phyloP scores from a whole-genome alignment of 2,888 invertebrate species.

The Lasioglossum calceatum region DNA sequence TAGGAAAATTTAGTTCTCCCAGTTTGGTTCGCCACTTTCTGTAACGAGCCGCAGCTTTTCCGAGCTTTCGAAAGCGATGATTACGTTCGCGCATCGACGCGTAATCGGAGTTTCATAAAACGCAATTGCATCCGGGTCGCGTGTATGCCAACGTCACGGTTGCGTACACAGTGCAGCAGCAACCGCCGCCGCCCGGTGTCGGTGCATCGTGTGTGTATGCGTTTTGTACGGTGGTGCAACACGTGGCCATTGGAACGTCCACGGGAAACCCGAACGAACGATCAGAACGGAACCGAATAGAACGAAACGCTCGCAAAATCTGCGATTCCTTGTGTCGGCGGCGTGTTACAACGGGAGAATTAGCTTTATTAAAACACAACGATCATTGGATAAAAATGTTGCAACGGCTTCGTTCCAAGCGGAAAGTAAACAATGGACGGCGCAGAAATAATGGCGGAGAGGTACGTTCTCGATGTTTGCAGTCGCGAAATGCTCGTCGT shows the following conservation, averaged over 20 bases:
- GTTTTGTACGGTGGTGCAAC: conserved; percentile 20
- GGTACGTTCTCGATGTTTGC: neutral
- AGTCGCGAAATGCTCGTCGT: neutral
- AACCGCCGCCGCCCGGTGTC: neutral
- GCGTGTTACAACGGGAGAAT: neutral
- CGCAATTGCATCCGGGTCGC: conserved; percentile 11
- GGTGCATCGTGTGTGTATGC: neutral
- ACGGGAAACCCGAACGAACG: neutral
- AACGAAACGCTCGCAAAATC: neutral
- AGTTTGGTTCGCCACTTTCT: neutral
- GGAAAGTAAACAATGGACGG: neutral
- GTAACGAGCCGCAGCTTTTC: neutral
- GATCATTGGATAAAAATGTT: neutral
- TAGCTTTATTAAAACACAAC: neutral
- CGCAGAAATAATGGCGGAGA: neutral
- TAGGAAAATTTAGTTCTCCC: neutral
- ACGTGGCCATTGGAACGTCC: conserved; percentile 23
- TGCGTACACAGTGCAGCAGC: neutral
- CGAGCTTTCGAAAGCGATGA: neutral
- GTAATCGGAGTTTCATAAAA: conserved; percentile 21
- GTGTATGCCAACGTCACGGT: conserved; percentile 5
- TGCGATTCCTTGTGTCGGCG: neutral
- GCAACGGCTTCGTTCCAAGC: neutral
- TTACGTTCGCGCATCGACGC: neutral
- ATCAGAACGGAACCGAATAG: neutral